Base-by-base conservation (phyloP, 2,888 invertebrate species). In the Morpho achilles region DNA sequence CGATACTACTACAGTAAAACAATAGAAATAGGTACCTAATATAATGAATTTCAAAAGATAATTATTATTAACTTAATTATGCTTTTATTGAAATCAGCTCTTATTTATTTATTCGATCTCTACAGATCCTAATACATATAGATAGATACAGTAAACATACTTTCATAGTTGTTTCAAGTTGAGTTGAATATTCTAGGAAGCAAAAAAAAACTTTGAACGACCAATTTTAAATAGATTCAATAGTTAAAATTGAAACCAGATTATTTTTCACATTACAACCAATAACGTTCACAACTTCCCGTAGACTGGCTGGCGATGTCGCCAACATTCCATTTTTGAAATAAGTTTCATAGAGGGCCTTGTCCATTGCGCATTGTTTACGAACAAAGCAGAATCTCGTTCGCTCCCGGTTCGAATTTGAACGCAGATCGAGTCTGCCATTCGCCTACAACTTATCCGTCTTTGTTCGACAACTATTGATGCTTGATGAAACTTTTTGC, bases 281-380 rank as follows among this genome's bases (percentile, higher is more conserved):
- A 53, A 53, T 54, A 54, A 50, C 22, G 49, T 55, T 50, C 48
- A 44, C 43, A 55, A 50, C 49, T 61, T 55, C 44, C 10, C 22
- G 22, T n/a, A 42, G 10, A 58, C 10, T 42, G 16, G 41, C 39
- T 10, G 23, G 50, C 52, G 10, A 54, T 8, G 43, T 44, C 51
- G 51, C 7, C 47, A 53, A 50, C 47, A 52, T 56, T 53, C 23
- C 52, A 61, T 63, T 62, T 82, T 80, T 74, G 73, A 76, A 75
- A 82, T 78, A 84, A 86, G 79, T 81, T 84, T 79, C 73, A 79
- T 76, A 72, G 75, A 70, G 69, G 77, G 72, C 73, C 76, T 74
- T 75, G 80, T 81, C 78, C 75, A 75, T 62, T 74, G 80, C 74
- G 80, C 77, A 81, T 87, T 87, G 85, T 87, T 84, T 82, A 78